Evolutionary conservation across 2,888 invertebrate species (phyloP).

Genomic region (Clostera curtula): DNA sequence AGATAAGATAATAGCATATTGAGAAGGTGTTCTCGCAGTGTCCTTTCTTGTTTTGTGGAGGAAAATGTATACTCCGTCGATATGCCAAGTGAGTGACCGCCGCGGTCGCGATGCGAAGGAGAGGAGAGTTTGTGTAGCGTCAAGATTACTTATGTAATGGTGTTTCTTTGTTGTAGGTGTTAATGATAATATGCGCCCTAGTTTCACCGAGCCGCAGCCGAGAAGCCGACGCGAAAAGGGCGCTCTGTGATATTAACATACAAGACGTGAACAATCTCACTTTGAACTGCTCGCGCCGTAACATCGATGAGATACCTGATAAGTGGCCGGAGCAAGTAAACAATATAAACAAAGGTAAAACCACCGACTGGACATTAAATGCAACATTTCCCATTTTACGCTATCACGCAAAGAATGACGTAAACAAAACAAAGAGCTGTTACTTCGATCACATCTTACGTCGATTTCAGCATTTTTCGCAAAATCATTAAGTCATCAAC

Average conservation of each 20-base stretch:
- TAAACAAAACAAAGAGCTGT: constrained; percentile 27
- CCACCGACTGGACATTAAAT: constrained; percentile 2
- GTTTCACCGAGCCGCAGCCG: constrained; percentile 39
- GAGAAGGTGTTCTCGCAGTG: constrained; percentile 54
- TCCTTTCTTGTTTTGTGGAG: constrained; percentile 43
- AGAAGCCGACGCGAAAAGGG: constrained; percentile 29
- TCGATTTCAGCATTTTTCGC: constrained; percentile 7
- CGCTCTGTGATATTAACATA: constrained; percentile 46
- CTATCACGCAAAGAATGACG: constrained; percentile 22
- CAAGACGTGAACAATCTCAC: constrained; percentile 49
- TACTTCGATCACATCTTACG: constrained; percentile 18
- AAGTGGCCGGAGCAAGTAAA: constrained; percentile 51
- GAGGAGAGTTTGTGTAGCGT: constrained; percentile 26
- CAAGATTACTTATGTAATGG: constrained; percentile 41
- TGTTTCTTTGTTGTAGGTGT: constrained; percentile 67
- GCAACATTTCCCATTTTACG: constrained; percentile 20
- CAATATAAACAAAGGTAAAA: constrained; percentile 52
- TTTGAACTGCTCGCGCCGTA: constrained; percentile 58
- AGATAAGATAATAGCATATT: constrained; percentile 62
- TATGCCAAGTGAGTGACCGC: constrained; percentile 49
- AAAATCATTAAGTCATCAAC: constrained; percentile 12
- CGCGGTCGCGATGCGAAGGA: constrained; percentile 21
- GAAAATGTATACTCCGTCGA: constrained; percentile 53
- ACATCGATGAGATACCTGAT: constrained; percentile 41
- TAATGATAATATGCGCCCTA: constrained; percentile 58